A percentile compares a stretch with the other conserved stretches of the same genome.
phyloP scores from a whole-genome alignment of 2,797 vertebrate species.

The Acridotheres tristis region DNA sequence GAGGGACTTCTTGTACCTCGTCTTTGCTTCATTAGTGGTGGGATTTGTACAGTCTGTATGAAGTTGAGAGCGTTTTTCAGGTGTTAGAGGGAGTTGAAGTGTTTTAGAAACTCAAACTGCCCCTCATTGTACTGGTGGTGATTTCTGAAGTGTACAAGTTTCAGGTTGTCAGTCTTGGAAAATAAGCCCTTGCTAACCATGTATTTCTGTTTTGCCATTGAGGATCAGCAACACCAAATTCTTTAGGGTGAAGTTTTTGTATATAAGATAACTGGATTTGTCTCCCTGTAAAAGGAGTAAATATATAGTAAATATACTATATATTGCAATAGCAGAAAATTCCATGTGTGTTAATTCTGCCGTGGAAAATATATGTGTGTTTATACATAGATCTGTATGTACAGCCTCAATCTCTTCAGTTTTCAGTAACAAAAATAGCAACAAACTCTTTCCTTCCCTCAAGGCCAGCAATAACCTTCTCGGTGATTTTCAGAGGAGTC shows the following conservation, averaged over 20 bases:
- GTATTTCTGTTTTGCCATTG: background rate
- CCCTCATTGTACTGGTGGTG: background rate
- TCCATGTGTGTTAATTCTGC: background rate
- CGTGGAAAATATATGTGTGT: background rate
- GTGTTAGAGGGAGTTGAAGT: background rate
- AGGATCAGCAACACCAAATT: background rate
- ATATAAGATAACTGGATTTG: background rate
- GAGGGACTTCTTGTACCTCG: background rate
- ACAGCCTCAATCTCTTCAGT: conserved; percentile 6
- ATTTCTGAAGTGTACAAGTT: background rate
- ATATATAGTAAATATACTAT: background rate
- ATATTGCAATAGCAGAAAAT: background rate
- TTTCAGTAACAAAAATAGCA: conserved; percentile 21
- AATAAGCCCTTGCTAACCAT: background rate
- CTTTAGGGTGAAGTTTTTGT: background rate
- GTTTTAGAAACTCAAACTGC: background rate
- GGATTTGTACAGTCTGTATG: background rate
- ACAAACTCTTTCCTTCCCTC: conserved; percentile 18
- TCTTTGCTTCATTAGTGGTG: background rate
- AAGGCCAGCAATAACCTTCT: conserved; percentile 23
- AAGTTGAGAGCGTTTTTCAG: background rate
- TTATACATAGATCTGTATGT: background rate
- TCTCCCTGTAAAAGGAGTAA: background rate
- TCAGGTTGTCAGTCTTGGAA: background rate
- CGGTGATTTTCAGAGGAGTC: background rate